Base-by-base conservation (phyloP, 2,888 invertebrate genomes). In the Papilio elwesi region DNA sequence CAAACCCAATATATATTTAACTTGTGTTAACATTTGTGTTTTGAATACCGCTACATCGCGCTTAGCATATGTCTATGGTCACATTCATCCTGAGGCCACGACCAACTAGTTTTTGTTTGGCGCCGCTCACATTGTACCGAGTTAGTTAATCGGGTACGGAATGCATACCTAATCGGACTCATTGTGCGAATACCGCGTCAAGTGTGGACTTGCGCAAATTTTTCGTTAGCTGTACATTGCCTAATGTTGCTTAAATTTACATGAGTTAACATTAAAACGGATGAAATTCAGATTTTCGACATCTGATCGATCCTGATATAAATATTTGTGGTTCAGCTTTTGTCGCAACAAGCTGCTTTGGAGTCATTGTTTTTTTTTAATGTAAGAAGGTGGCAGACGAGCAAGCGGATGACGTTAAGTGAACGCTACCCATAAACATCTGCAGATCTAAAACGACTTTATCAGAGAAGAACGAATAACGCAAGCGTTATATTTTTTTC, bases 91-190 rank as follows among this genome's bases (percentile, higher is more conserved):
- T n/a, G 59, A 63, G 63, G 62, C 70, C 70, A 55, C 64, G 43
- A 43, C 16, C 48, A 53, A 64, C 64, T 48, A 64, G 70, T 68
- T 68, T 68, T 68, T 68, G 68, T 63, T 52, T 15, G 47, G 6
- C 68, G 51, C 64, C 68, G 76, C 75, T 78, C 76, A 77, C 78
- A 78, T 77, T 78, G 76, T 76, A 72, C 75, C 76, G 71, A 67
- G 77, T 76, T 75, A 75, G 77, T 76, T 76, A 74, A 76, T 78
- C 74, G 76, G 70, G 77, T 78, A 77, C 76, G 77, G 80, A 77
- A 80, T 78, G 80, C 78, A 78, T 79, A 76, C 71, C 77, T 71
- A 78, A 78, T 79, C 71, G 74, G 75, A 79, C 74, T 75, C 76
- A 74, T 78, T 75, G 65, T 71, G 69, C 47, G 51, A 53, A 69